Conservation (phyloP, 2,888 invertebrate genomes). For the Nowickia ferox region DNA sequence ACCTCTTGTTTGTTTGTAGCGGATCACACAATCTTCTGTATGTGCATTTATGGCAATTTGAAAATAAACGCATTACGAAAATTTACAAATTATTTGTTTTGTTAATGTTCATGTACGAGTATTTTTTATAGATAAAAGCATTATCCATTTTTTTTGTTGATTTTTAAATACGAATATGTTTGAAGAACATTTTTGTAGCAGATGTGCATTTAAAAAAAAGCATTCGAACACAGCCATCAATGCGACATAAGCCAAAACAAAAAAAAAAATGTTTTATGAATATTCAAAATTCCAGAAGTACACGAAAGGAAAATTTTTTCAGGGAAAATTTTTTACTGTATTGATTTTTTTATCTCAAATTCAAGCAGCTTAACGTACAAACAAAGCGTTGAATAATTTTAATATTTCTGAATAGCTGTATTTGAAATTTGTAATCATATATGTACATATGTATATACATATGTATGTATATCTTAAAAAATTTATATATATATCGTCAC, state of each 20-base stretch:
- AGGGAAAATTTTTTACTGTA: too few relatives aligned
- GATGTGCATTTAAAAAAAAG: conserved; percentile 63
- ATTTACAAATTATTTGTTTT: conserved; percentile 30
- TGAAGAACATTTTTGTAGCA: conserved; percentile 50
- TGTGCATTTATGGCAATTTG: conserved; percentile 73
- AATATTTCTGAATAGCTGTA: too few relatives aligned
- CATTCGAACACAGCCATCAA: conserved; percentile 56
- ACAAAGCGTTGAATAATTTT: too few relatives aligned
- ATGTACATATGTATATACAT: too few relatives aligned
- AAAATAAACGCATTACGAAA: conserved; percentile 40
- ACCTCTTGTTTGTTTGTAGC: conserved; percentile 96
- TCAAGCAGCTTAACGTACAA: too few relatives aligned
- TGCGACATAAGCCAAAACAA: conserved; percentile 57
- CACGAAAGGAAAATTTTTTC: too few relatives aligned
- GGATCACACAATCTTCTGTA: conserved; percentile 96
- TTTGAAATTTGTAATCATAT: too few relatives aligned
- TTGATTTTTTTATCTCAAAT: background rate
- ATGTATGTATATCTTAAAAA: too few relatives aligned
- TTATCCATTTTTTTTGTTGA: conserved; percentile 3
- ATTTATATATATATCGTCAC: too few relatives aligned
- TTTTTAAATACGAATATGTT: conserved; percentile 26
- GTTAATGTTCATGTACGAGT: background rate
- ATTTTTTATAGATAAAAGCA: background rate
- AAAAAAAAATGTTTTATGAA: conserved; percentile 45
- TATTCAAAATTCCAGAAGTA: background rate